Evolutionary conservation across 23 tunicate genomes (phyloP), one percentile per base, ranked within the genome.

Genomic region (Corella eumyota): DNA sequence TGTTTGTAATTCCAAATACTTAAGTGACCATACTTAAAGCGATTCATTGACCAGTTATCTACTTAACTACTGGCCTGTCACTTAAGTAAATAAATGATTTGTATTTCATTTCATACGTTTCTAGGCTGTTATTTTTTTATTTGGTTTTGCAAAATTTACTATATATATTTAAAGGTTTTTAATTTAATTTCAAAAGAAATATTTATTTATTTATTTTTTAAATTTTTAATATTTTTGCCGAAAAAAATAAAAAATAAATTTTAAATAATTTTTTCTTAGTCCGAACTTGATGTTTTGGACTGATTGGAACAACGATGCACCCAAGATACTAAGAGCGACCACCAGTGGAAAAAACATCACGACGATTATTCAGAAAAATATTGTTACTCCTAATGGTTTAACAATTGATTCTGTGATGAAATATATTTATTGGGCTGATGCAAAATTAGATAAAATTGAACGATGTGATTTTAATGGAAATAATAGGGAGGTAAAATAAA

Each of bases 221-320:
- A 9, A 9, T 40, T 40, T 40, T 40, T 40, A 40, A 15, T 11
- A 15, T 40, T 40, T 40, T 9, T 15, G 15, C 13, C 15, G 11
- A 47, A 36, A 36, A 2, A 0, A 13, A 22, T 0, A 0, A 9
- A 30, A 5, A 36, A 6, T 13, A n/a, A n/a, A n/a, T n/a, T n/a
- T n/a, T n/a, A n/a, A n/a, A 51, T 7, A 29, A 2, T 33, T 58
- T 7, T 31, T 48, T 81, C 72, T 3, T 34, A 82, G 92, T 2
- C 92, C 81, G 26, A 68, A 74, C 60, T 69, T 58, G 34, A 56
- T 82, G 15, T 84, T 84, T 30, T 84, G 94, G 94, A 84, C 94
- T 5, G 75, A 84, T 52, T 84, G 94, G 94, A 84, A 84, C 55
- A 35, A 60, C 32, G 45, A 56, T 30, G 30, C 49, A 23, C 81